Evolutionary conservation across 2,113 vertebrate species (phyloP).

Genomic region (Myocastor coypus): DNA sequence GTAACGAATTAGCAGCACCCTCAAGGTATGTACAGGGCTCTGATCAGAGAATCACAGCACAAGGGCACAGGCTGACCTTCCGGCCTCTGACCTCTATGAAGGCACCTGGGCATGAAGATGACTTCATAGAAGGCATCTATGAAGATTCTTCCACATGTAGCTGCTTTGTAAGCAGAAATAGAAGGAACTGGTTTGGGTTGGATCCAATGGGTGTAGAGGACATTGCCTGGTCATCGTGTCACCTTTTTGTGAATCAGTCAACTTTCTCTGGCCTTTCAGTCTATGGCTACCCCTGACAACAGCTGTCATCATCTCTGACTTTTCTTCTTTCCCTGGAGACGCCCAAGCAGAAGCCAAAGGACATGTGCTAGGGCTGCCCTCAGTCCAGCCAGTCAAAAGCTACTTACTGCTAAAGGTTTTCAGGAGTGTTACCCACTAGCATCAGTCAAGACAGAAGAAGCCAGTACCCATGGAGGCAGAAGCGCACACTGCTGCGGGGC

Average conservation of each 20-base stretch:
- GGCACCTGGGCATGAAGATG: slow-evolving; percentile 71
- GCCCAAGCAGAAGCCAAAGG: slow-evolving; percentile 82
- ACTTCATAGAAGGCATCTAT: no score
- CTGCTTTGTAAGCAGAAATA: slow-evolving; percentile 86
- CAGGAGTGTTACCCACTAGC: slow-evolving; percentile 63
- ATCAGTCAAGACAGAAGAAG: slow-evolving; percentile 61
- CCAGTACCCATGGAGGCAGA: slow-evolving; percentile 62
- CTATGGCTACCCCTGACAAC: slow-evolving; percentile 66
- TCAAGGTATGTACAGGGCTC: slow-evolving; percentile 34
- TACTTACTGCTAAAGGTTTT: slow-evolving; percentile 85
- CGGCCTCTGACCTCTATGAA: slow-evolving; percentile 82
- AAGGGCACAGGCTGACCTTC: slow-evolving; percentile 55
- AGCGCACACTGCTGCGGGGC: slow-evolving; percentile 4
- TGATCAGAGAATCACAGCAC: slow-evolving; percentile 9
- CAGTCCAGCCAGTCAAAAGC: slow-evolving; percentile 83
- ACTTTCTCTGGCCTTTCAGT: slow-evolving; percentile 77
- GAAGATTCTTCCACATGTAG: slow-evolving; percentile 77
- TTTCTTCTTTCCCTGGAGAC: slow-evolving; percentile 76
- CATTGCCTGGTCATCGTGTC: slow-evolving; percentile 84
- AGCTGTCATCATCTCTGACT: slow-evolving; percentile 76
- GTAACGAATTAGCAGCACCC: neutral
- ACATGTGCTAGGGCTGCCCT: slow-evolving; percentile 81
- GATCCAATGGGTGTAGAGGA: slow-evolving; percentile 81
- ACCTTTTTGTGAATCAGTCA: slow-evolving; percentile 83
- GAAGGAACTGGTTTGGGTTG: slow-evolving; percentile 87